phyloP scores from a whole-genome alignment of 2,113 vertebrate species.

The Polyodon spathula region DNA sequence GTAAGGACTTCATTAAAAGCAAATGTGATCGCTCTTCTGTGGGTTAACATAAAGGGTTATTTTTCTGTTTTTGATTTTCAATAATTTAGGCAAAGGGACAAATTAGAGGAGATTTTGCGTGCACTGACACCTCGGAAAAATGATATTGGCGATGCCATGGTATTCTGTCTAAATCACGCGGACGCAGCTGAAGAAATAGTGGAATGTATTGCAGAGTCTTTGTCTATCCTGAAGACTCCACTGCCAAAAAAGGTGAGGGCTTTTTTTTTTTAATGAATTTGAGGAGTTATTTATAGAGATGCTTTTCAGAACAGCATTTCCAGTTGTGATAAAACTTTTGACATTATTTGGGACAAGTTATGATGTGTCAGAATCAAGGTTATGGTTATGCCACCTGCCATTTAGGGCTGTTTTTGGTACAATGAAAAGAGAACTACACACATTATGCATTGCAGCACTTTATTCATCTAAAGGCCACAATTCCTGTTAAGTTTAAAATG shows the following conservation, averaged over 20 bases:
- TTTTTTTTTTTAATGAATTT: no score
- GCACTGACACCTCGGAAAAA: constrained; percentile 84
- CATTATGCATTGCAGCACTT: neutral
- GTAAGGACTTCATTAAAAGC: neutral
- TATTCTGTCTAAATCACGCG: constrained; percentile 88
- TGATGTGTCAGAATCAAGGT: no score
- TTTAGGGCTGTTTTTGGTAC: no score
- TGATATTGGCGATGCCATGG: constrained; percentile 90
- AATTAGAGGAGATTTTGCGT: constrained; percentile 87
- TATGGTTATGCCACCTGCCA: no score
- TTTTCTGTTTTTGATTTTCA: neutral
- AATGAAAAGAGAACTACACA: no score
- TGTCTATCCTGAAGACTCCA: constrained; percentile 96
- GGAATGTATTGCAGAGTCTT: constrained; percentile 86
- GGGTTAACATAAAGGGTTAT: no score
- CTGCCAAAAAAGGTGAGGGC: constrained; percentile 86
- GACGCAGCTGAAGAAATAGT: constrained; percentile 98
- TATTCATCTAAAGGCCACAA: neutral
- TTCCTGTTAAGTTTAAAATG: neutral
- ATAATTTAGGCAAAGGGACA: constrained; percentile 83
- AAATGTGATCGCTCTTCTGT: neutral
- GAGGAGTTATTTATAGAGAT: no score
- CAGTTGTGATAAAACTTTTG: no score
- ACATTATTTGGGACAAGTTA: no score
- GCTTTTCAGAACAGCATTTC: no score